Conservation (phyloP, 92 coral and sea anemone genomes). For the Zoanthus sansibaricus region DNA sequence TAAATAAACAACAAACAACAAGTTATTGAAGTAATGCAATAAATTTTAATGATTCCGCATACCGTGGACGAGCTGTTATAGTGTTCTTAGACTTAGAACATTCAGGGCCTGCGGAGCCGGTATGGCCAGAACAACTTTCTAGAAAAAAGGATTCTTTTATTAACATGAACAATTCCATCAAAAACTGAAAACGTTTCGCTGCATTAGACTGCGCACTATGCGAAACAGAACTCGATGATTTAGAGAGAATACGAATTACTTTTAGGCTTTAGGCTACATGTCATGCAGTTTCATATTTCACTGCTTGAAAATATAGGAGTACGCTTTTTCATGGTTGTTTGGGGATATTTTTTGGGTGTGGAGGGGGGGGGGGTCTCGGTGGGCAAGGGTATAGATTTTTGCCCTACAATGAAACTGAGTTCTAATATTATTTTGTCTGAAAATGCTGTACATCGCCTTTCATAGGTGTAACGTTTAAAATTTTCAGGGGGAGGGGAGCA, state of each 20-base stretch:
- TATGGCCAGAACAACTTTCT: constrained; percentile 10
- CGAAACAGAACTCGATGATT: constrained; percentile 2
- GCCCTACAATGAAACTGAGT: constrained; percentile 12
- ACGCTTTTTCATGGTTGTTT: background rate
- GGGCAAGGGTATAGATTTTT: no score
- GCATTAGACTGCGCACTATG: constrained; percentile 8
- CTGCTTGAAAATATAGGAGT: constrained; percentile 11
- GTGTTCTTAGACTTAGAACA: constrained; percentile 6
- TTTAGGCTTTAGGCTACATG: background rate
- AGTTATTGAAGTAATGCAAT: constrained; percentile 9
- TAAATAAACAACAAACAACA: constrained; percentile 8
- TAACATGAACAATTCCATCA: constrained; percentile 2
- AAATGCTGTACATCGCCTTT: constrained; percentile 2
- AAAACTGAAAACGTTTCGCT: constrained; percentile 6
- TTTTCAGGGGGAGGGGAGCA: constrained; percentile 10
- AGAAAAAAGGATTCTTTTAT: constrained; percentile 1
- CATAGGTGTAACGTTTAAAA: constrained; percentile 16
- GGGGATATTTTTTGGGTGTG: background rate
- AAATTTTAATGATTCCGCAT: constrained; percentile 13
- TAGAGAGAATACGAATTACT: constrained; percentile 5
- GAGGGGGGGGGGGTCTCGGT: no score
- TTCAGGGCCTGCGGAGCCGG: constrained; percentile 11
- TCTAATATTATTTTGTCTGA: constrained; percentile 5
- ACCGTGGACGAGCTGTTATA: background rate
- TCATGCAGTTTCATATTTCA: background rate